A percentile compares a stretch with the other conserved stretches of the same genome.
Evolutionary conservation across 2,113 vertebrate genomes (phyloP).

Genomic region (Neogobius melanostomus): DNA sequence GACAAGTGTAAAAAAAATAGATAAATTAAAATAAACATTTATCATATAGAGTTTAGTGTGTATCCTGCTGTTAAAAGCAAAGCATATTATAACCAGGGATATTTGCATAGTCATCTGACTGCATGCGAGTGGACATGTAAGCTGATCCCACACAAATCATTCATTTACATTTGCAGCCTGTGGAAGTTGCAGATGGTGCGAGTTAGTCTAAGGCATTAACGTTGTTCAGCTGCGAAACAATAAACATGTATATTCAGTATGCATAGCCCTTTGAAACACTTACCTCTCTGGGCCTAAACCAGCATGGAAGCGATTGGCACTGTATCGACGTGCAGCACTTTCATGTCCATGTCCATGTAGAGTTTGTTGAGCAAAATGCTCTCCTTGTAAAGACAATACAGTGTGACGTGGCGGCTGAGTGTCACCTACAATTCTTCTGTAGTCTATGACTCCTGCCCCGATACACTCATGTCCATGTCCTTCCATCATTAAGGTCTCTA

Average conservation of each 20-base stretch:
- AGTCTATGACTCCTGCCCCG: slow-evolving; percentile 37
- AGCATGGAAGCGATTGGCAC: slow-evolving; percentile 82
- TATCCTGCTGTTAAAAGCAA: not conserved
- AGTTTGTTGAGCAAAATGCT: slow-evolving; percentile 49
- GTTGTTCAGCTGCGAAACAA: not conserved
- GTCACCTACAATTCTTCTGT: slow-evolving; percentile 54
- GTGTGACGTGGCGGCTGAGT: slow-evolving; percentile 16
- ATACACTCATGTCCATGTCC: slow-evolving; percentile 43
- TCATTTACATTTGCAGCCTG: slow-evolving; percentile 48
- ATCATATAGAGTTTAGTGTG: not conserved
- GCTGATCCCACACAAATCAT: slow-evolving; percentile 12
- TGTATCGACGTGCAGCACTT: slow-evolving; percentile 86
- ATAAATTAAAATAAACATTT: not conserved
- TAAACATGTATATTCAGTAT: not conserved
- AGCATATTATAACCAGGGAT: not conserved
- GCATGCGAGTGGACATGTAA: slow-evolving; percentile 24
- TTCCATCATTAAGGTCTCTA: slow-evolving; percentile 59
- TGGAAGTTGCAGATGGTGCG: not conserved
- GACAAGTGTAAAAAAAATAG: not conserved
- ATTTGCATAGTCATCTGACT: slow-evolving; percentile 44
- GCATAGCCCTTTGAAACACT: slow-evolving; percentile 41
- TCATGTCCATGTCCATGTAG: slow-evolving; percentile 74
- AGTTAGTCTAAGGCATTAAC: not conserved
- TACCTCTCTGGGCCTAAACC: slow-evolving; percentile 84
- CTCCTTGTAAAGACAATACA: slow-evolving; percentile 16